Percentiles rank a stretch among this genome's conserved stretches.
Conservation (phyloP, 2,797 vertebrate genomes). For the Pseudomugil tenellus region DNA sequence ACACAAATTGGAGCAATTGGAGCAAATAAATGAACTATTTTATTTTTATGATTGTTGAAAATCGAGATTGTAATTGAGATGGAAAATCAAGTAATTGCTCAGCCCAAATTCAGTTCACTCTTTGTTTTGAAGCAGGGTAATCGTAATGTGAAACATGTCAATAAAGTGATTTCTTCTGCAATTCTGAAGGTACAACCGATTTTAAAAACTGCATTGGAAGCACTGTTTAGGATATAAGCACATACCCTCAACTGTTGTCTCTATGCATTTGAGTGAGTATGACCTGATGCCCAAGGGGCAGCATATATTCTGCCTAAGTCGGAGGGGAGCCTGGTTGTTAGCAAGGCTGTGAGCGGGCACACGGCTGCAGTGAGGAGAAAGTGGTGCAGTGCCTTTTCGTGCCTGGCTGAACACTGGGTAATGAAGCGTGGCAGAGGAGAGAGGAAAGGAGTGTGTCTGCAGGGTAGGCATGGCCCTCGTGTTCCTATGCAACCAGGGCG, state of each 20-base stretch:
- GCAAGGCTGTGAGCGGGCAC: constrained; percentile 62
- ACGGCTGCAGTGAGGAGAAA: constrained; percentile 71
- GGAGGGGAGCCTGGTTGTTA: constrained; percentile 57
- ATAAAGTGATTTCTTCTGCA: background rate
- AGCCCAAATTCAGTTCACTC: no score
- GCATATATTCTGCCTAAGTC: constrained; percentile 55
- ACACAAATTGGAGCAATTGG: no score
- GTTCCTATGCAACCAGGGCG: constrained; percentile 81
- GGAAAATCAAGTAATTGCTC: no score
- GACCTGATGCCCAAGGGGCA: constrained; percentile 74
- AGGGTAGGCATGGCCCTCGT: constrained; percentile 80
- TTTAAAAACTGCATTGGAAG: background rate
- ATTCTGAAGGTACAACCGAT: background rate
- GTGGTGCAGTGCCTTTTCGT: constrained; percentile 78
- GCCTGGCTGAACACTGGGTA: constrained; percentile 82
- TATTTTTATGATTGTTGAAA: no score
- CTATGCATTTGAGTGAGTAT: constrained; percentile 53
- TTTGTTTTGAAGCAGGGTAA: no score
- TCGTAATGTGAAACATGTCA: background rate
- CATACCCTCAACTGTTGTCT: constrained; percentile 40
- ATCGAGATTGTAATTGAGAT: no score
- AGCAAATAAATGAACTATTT: no score
- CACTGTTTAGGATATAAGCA: constrained; percentile 20
- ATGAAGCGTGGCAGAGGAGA: constrained; percentile 82
- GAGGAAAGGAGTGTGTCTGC: constrained; percentile 81